Base-by-base conservation (phyloP, 2,888 invertebrate species). In the Xestia sexstrigata region DNA sequence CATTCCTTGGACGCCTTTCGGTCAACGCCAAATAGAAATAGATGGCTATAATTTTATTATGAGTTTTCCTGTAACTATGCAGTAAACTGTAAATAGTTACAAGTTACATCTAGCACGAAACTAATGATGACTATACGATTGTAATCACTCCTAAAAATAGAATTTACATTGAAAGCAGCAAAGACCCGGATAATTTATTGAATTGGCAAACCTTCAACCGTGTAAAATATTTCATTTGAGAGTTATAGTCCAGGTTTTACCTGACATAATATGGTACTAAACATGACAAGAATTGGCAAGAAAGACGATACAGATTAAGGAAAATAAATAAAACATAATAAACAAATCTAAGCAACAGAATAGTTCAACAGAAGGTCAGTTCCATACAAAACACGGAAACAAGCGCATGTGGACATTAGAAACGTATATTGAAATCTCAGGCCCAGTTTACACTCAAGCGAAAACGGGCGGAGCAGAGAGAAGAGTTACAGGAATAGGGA, bases 191-290 rank as follows among this genome's bases (percentile, higher is more conserved):
- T 66, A 17, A 84, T 70, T 60, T 63, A 80, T 72, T n/a, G 26
- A 55, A 49, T 84, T 83, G 83, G 83, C 83, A 75, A 78, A 52
- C 17, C 39, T 60, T 81, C 85, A 80, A 80, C 63, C 15, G 9
- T n/a, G 15, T n/a, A 1, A n/a, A 67, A 30, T 79, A 69, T 55
- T 68, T 73, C 2, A 65, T 67, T 71, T 13, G 1, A 55, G 45
- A 81, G 60, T 70, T 52, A 81, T 67, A 17, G 66, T 55, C 20
- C 13, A 42, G 26, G 63, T 23, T 66, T 39, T 30, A 55, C 23
- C 11, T 70, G 73, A 72, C 73, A 74, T 73, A 68, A 67, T 58
- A 63, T 47, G 35, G 15, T 6, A 9, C 26, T 77, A 68, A 68
- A 83, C 58, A 35, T 74, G 35, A 70, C 76, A 45, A 30, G 39